Conservation (phyloP, 2,113 vertebrate species). For the Pelusios castaneus region DNA sequence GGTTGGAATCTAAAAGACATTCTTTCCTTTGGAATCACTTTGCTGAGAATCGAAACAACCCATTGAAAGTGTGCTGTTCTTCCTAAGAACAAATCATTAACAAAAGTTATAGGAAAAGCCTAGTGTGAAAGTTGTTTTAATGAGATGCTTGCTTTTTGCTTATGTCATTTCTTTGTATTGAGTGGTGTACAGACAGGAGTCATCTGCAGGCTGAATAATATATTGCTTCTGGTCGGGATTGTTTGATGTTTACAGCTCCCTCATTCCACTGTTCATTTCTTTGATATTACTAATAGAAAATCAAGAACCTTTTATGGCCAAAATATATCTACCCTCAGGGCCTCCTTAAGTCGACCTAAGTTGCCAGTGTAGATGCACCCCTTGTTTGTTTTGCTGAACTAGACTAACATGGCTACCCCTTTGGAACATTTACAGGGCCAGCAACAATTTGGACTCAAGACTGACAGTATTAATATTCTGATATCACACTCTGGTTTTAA, state of each 20-base stretch:
- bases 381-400: too few species aligned
- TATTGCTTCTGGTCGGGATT: not conserved
- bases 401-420: too few species aligned
- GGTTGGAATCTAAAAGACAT: not conserved
- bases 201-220: not conserved
- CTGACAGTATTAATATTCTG: not conserved
- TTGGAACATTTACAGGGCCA: too few species aligned
- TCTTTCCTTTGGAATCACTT: not conserved
- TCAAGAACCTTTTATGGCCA: not conserved
- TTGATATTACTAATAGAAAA: not conserved
- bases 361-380: too few species aligned
- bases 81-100: not conserved
- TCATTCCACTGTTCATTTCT: not conserved
- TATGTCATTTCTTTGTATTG: not conserved
- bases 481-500: not conserved
- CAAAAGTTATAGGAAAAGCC: not conserved
- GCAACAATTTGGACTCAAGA: not conserved
- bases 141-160: not conserved
- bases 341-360: too few species aligned
- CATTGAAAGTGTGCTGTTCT: accelerated
- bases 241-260: not conserved
- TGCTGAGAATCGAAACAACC: not conserved
- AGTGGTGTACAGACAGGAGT: not conserved
- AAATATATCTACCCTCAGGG: not conserved
- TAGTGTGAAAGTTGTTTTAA: not conserved